Evolutionary conservation across 2,113 vertebrate species (phyloP), one percentile per base, ranked within the genome.

Genomic region (Platichthys flesus): DNA sequence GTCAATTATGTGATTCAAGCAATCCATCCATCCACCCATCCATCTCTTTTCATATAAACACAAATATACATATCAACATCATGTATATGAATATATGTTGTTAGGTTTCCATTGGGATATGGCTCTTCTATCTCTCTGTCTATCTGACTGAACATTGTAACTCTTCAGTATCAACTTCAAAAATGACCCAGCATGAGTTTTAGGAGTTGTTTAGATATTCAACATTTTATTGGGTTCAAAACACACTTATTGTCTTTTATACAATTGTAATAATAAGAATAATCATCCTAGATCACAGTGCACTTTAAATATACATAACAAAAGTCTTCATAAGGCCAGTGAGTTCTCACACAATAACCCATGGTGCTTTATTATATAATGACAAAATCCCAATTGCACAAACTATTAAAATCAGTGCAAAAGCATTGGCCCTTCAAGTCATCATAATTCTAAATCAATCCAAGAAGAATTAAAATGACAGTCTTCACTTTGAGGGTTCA

Each of bases 371-470:
- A 83, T 81, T 80, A 64, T 82, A 73, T 60, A 62, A 61, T 70
- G 56, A 89, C 64, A 84, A 78, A 20, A 47, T 55, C 13, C 59
- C 55, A 23, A 80, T 70, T 85, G 54, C 73, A 77, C 72, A 81
- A 67, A 76, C 55, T 66, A 67, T 16, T 81, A 5, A 83, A 81
- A 69, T 67, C 66, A 90, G 82, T 85, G 86, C 78, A 90, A 86
- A 73, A 74, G 37, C 31, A 67, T 49, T 65, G 56, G 40, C 26
- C 31, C 74, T 83, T 82, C 58, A 73, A 65, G 47, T 77, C 40
- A 61, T 6, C 13, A 3, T 1, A 4, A 42, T 24, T 72, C 49
- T 62, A 7, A 45, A 45, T 63, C 28, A n/a, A 49, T 31, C 6
- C 31, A 31, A 31, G 6, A 31, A 31, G 6, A 8, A 31, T 5